A percentile compares a stretch with the other conserved stretches of the same genome.
Evolutionary conservation across 2,113 vertebrate species (phyloP).

Genomic region (Lepus europaeus): DNA sequence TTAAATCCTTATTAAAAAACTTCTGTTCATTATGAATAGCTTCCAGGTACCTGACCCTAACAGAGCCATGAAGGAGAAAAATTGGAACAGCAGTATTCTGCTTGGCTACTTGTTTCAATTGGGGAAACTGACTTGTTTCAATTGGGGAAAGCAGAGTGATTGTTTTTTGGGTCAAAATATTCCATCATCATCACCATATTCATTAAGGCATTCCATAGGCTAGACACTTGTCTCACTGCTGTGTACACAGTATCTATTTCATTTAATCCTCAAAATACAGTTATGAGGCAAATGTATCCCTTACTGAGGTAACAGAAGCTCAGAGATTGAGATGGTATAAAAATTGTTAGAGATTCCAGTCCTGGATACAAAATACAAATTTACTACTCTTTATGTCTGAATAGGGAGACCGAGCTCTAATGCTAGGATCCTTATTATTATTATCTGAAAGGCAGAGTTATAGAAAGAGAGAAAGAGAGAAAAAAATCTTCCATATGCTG

Average conservation of each 20-base stretch:
- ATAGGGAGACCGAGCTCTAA: background rate
- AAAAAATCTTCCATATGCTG: too few relatives aligned
- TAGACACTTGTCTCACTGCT: background rate
- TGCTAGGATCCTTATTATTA: too few relatives aligned
- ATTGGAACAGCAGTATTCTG: fast-evolving
- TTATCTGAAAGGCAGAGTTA: too few relatives aligned
- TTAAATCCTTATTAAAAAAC: background rate
- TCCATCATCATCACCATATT: background rate
- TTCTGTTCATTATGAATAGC: background rate
- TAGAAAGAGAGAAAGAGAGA: too few relatives aligned
- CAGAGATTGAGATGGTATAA: background rate
- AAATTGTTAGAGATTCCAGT: background rate
- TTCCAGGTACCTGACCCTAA: background rate
- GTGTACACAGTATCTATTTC: background rate
- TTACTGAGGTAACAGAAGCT: background rate
- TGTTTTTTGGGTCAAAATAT: background rate
- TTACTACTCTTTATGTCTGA: background rate
- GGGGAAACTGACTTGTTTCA: background rate
- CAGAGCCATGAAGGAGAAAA: background rate
- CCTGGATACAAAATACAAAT: background rate
- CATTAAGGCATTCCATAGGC: background rate
- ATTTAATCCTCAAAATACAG: background rate
- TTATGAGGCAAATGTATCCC: background rate
- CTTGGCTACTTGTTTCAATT: background rate
- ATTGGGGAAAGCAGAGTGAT: background rate